Evolutionary conservation across 1,140 invertebrate genomes (phyloP).

Genomic region (Polypedilum pembai): DNA sequence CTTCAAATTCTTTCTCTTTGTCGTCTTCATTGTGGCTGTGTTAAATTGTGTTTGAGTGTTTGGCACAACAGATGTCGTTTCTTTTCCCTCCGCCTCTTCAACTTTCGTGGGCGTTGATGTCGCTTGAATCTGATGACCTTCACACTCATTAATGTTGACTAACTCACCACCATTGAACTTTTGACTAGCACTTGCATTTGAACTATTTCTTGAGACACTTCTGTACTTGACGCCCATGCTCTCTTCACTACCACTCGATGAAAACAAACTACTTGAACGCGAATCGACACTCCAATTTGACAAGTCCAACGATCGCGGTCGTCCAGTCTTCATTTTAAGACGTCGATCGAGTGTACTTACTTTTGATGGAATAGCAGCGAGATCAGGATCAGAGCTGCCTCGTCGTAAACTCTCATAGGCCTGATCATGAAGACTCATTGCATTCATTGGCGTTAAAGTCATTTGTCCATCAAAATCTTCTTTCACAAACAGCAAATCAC

Average conservation of each 20-base stretch:
- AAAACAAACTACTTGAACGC: conserved; percentile 69
- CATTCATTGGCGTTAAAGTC: conserved; percentile 44
- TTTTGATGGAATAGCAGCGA: conserved; percentile 70
- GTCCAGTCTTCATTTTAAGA: conserved; percentile 67
- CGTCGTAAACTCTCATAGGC: conserved; percentile 65
- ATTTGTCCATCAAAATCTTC: conserved; percentile 72
- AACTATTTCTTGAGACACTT: conserved; percentile 62
- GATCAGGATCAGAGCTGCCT: conserved; percentile 62
- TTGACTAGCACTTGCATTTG: conserved; percentile 56
- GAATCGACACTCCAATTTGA: conserved; percentile 85
- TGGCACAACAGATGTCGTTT: conserved; percentile 30
- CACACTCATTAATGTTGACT: conserved; percentile 43
- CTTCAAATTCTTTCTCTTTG: conserved; percentile 34
- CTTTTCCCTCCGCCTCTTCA: conserved; percentile 33
- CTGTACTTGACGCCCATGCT: conserved; percentile 59
- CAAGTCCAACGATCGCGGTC: conserved; percentile 71
- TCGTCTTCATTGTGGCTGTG: conserved; percentile 39
- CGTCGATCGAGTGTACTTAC: conserved; percentile 70
- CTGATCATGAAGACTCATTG: conserved; percentile 53
- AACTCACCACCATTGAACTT: conserved; percentile 46
- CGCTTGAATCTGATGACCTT: conserved; percentile 34
- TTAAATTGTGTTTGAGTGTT: conserved; percentile 30
- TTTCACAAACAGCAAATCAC: conserved; percentile 80
- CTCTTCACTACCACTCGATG: conserved; percentile 73
- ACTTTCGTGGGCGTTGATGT: conserved; percentile 29